Conservation (phyloP, 2,888 invertebrate genomes). For the Galeopsomyia nigrocyanea region DNA sequence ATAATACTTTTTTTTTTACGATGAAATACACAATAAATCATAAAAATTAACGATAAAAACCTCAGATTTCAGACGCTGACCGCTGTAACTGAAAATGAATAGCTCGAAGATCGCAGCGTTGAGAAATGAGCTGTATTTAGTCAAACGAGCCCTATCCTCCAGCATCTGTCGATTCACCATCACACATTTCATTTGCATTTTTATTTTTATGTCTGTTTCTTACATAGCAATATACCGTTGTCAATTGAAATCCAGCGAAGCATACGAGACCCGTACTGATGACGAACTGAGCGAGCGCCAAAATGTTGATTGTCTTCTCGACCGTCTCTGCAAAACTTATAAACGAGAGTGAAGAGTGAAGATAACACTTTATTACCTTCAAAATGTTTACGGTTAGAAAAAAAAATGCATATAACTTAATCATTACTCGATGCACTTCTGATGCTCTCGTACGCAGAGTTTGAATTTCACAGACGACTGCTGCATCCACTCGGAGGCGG, state of each 20-base stretch:
- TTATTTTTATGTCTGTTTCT: background rate
- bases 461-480: conserved; percentile 31
- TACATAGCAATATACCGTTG: conserved; percentile 52
- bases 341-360: no score
- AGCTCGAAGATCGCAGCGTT: conserved; percentile 59
- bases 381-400: background rate
- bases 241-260: conserved; percentile 62
- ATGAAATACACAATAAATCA: no score
- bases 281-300: conserved; percentile 61
- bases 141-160: conserved; percentile 44
- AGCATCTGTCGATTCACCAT: conserved; percentile 3
- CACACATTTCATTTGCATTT: background rate
- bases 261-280: conserved; percentile 61
- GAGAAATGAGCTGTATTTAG: conserved; percentile 56
- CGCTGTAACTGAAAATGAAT: conserved; percentile 61
- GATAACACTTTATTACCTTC: no score
- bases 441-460: conserved; percentile 57
- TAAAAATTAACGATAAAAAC: no score
- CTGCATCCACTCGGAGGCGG: conserved; percentile 43
- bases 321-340: conserved; percentile 59
- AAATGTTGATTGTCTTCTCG: conserved; percentile 57
- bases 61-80: conserved; percentile 57
- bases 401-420: conserved; percentile 15
- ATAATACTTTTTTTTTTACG: no score
- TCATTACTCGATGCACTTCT: conserved; percentile 59